Percentiles rank a stretch among this genome's conserved stretches.
Evolutionary conservation across 2,797 vertebrate species (phyloP).

Genomic region (Sebastes taczanowskii): DNA sequence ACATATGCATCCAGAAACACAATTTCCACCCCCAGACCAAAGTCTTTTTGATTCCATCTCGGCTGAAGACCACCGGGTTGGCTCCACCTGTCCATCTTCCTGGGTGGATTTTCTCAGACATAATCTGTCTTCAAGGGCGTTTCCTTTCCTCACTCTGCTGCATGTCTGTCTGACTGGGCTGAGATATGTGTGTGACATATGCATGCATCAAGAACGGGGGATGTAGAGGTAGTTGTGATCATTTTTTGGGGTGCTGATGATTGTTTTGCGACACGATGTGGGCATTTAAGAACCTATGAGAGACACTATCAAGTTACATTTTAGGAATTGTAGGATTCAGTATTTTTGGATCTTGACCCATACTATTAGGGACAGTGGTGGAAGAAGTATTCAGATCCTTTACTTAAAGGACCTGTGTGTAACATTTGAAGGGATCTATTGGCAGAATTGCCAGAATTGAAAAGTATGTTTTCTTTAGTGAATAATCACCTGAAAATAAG

Average conservation of each 20-base stretch:
- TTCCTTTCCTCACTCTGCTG: constrained; percentile 17
- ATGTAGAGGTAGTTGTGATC: neutral
- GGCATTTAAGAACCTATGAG: neutral
- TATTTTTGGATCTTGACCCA: neutral
- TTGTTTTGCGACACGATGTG: neutral
- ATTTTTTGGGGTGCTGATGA: neutral
- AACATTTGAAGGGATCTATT: no score
- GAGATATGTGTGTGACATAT: neutral
- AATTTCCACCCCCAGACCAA: neutral
- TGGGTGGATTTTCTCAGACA: constrained; percentile 19
- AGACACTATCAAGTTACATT: neutral
- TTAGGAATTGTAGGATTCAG: neutral
- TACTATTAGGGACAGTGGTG: neutral
- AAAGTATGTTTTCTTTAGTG: no score
- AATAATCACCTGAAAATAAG: no score
- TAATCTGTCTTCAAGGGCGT: constrained; percentile 47
- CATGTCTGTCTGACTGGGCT: neutral
- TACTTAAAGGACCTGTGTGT: no score
- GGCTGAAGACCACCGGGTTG: constrained; percentile 51
- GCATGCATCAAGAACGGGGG: neutral
- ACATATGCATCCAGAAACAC: constrained; percentile 21
- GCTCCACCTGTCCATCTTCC: constrained; percentile 49
- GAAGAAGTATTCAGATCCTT: neutral
- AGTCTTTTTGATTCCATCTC: constrained; percentile 17
- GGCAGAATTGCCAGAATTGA: no score